A percentile compares a stretch with the other conserved stretches of the same genome.
These are phyloP conservation scores for Chrysolina haemoptera DNA, from an alignment of 2,888 invertebrate genomes.

Conservation along the genomic window DNA sequence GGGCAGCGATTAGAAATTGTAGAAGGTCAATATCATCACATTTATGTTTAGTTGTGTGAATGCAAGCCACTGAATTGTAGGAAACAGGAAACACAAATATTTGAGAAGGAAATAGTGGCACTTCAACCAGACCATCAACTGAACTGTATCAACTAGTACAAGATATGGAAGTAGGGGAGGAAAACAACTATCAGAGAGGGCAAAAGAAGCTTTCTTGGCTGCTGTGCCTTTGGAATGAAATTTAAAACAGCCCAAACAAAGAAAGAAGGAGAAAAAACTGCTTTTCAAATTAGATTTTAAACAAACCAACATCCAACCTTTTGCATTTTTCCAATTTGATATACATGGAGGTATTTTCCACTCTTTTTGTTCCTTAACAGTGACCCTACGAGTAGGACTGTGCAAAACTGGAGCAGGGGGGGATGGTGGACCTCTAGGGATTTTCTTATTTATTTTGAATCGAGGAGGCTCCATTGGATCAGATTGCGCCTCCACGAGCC, in stretches of 20 bases:
- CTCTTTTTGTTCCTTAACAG: constrained; percentile 98
- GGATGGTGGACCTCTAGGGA: constrained; percentile 97
- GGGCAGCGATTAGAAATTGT: too few relatives aligned
- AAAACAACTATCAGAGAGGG: too few relatives aligned
- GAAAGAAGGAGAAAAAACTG: too few relatives aligned
- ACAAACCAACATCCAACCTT: constrained; percentile 72
- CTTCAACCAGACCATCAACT: too few relatives aligned
- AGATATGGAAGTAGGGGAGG: background rate
- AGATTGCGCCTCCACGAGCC: constrained; percentile 93
- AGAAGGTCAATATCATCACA: too few relatives aligned
- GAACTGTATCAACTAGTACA: background rate
- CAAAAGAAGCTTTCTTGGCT: too few relatives aligned
- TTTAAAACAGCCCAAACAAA: too few relatives aligned
- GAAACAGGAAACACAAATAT: too few relatives aligned
- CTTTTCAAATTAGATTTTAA: background rate
- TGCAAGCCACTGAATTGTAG: too few relatives aligned
- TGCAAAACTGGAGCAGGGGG: constrained; percentile 99
- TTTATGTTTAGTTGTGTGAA: too few relatives aligned
- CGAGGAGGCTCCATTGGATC: constrained; percentile 99
- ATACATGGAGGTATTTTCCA: constrained; percentile 99
- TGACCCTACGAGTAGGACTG: constrained; percentile 96
- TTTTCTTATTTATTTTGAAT: constrained; percentile 98
- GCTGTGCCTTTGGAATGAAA: too few relatives aligned
- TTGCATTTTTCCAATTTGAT: constrained; percentile 99
- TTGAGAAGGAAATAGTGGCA: background rate